These are phyloP conservation scores for Drosophila prosaltans DNA, from an alignment of 1,140 invertebrate genomes.

Conservation along the genomic window DNA sequence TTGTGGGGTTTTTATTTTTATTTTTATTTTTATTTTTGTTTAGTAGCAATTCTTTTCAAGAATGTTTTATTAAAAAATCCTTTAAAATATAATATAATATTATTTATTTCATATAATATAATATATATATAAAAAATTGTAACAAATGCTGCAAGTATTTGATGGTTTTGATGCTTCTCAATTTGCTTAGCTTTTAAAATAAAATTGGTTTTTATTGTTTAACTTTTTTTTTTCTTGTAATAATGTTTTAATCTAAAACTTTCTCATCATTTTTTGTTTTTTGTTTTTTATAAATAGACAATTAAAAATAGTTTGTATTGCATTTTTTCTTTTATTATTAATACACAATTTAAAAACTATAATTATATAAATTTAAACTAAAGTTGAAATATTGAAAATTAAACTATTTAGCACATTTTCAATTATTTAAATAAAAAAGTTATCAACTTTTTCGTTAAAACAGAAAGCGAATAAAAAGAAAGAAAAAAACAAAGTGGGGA, in stretches of 20 bases:
- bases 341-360: conserved; percentile 75
- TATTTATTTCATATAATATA: conserved; percentile 63
- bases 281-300: conserved; percentile 61
- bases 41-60: conserved; percentile 64
- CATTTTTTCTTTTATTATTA: conserved; percentile 59
- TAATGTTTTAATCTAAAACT: conserved; percentile 16
- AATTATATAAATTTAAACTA: conserved; percentile 72
- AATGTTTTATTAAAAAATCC: conserved; percentile 76
- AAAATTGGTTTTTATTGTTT: conserved; percentile 48
- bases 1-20: conserved; percentile 22
- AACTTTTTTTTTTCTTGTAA: conserved; percentile 31
- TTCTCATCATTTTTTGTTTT: not conserved
- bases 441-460: conserved; percentile 5
- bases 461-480: not conserved
- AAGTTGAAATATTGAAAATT: conserved; percentile 53
- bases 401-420: conserved; percentile 63
- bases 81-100: conserved; percentile 70
- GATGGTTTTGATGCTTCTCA: conserved; percentile 48
- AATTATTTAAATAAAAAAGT: conserved; percentile 32
- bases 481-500: conserved; percentile 1
- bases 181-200: conserved; percentile 68
- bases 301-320: conserved; percentile 79
- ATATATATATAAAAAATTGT: conserved; percentile 66
- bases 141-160: conserved; percentile 74
- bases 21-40: conserved; percentile 55